Evolutionary conservation across 2,888 invertebrate genomes (phyloP).

Genomic region (Phanerotoma sp.): DNA sequence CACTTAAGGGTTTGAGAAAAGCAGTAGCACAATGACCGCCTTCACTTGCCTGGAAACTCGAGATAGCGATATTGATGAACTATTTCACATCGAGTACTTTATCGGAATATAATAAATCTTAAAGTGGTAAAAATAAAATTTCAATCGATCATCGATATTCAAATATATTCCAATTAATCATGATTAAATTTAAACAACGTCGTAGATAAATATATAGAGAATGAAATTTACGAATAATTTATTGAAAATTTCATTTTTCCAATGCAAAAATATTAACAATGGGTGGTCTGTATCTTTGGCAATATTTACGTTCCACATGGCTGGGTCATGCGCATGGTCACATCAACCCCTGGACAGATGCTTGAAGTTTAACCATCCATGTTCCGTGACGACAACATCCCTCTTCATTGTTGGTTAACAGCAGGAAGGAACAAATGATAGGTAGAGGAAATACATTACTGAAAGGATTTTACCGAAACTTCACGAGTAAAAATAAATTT

Average conservation of each 20-base stretch:
- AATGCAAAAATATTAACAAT: conserved; percentile 29
- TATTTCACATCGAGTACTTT: too few species aligned
- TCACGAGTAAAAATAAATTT: too few species aligned
- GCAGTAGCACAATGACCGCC: conserved; percentile 12
- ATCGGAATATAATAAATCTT: too few species aligned
- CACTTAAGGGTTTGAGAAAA: background rate
- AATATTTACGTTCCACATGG: conserved; percentile 39
- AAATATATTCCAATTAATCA: too few species aligned
- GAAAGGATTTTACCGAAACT: background rate
- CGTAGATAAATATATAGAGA: background rate
- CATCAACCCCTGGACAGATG: conserved; percentile 20
- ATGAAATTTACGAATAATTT: background rate
- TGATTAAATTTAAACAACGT: too few species aligned
- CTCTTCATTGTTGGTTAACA: background rate
- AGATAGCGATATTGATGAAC: background rate
- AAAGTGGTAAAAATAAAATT: too few species aligned
- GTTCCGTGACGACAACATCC: background rate
- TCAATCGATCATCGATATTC: too few species aligned
- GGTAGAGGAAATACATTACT: background rate
- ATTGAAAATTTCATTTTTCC: too few species aligned
- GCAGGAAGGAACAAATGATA: too few species aligned
- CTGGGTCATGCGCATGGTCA: conserved; percentile 39
- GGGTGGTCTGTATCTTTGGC: conserved; percentile 34
- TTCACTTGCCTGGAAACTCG: background rate
- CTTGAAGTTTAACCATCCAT: conserved; percentile 9